These are phyloP conservation scores for Leucania comma DNA, from an alignment of 2,888 invertebrate genomes.

Conservation along the genomic window DNA sequence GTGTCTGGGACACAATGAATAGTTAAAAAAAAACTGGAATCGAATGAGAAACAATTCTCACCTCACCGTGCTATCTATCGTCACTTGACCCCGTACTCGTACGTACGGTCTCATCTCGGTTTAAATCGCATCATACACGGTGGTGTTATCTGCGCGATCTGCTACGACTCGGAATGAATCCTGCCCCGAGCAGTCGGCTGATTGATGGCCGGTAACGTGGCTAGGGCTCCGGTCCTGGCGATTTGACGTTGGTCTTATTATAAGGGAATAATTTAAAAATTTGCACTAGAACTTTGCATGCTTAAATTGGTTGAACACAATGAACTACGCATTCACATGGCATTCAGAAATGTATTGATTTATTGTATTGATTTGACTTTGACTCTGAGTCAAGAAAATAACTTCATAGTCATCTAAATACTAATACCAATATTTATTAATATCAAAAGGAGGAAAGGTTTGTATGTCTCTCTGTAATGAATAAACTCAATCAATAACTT, in stretches of 20 bases:
- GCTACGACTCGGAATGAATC: constrained; percentile 71
- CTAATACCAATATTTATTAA: too few relatives aligned
- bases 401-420: too few relatives aligned
- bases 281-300: too few relatives aligned
- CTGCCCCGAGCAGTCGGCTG: constrained; percentile 72
- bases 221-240: constrained; percentile 56
- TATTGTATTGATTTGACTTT: too few relatives aligned
- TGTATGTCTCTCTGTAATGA: too few relatives aligned
- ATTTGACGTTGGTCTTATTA: background rate
- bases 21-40: background rate
- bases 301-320: too few relatives aligned
- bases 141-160: constrained; percentile 70
- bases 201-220: constrained; percentile 70
- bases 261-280: background rate
- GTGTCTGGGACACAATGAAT: too few relatives aligned
- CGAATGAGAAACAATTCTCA: constrained; percentile 17
- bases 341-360: too few relatives aligned
- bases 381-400: too few relatives aligned
- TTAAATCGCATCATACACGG: constrained; percentile 76
- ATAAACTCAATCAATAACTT: too few relatives aligned
- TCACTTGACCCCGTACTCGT: constrained; percentile 50
- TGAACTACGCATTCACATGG: too few relatives aligned
- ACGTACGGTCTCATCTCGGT: constrained; percentile 66
- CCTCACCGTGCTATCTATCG: constrained; percentile 56
- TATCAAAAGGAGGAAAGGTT: too few relatives aligned